Percentiles rank a stretch among this genome's conserved stretches.
Evolutionary conservation across 2,797 vertebrate genomes (phyloP).

Genomic region (Hydrophis major): DNA sequence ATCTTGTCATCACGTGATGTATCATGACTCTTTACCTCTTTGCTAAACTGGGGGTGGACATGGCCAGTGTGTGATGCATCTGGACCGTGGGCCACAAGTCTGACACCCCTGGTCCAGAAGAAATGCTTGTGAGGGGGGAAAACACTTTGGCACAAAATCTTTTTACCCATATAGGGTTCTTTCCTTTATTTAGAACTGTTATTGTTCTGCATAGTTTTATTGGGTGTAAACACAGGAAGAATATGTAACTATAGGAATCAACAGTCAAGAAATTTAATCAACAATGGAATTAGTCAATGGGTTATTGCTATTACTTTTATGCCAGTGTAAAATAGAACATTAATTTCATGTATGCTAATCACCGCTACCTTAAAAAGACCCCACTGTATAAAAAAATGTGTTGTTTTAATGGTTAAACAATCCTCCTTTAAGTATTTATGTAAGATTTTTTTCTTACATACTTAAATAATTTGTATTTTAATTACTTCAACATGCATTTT

Average conservation of each 20-base stretch:
- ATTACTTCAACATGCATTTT: neutral
- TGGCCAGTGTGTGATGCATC: no score
- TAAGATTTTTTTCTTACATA: neutral
- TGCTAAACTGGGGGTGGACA: no score
- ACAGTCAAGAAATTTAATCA: neutral
- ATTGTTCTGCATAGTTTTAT: neutral
- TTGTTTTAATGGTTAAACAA: neutral
- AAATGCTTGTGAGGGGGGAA: neutral
- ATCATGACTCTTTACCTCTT: no score
- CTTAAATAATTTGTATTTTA: conserved; percentile 9
- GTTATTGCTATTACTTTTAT: conserved; percentile 7
- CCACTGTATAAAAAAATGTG: neutral
- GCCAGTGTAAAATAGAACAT: neutral
- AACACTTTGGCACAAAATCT: neutral
- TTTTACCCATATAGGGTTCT: neutral
- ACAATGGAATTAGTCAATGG: neutral
- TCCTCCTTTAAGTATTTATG: neutral
- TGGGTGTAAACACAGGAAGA: neutral
- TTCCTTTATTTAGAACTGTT: neutral
- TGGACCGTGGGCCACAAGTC: no score
- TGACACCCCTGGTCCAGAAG: neutral
- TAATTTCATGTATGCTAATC: neutral
- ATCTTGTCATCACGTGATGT: no score
- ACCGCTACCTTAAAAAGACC: neutral
- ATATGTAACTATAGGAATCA: neutral